These are phyloP conservation scores for Tachysurus vachellii DNA, from an alignment of 2,113 vertebrate genomes.

Conservation along the genomic window DNA sequence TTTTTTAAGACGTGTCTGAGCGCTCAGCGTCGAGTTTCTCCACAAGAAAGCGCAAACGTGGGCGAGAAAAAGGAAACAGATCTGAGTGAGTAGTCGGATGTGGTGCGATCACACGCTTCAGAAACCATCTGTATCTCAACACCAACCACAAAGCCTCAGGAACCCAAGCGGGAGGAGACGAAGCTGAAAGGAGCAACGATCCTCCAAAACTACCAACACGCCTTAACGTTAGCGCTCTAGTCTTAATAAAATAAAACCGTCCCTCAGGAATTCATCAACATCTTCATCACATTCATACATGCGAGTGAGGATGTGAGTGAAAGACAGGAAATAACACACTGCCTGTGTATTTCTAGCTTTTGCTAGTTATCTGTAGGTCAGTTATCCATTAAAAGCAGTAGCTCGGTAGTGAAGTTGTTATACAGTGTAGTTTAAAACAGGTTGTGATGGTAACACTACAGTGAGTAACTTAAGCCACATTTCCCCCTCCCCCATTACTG, in stretches of 20 bases:
- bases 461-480: not conserved
- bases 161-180: not conserved
- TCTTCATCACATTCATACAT: not conserved
- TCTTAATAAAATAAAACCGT: not conserved
- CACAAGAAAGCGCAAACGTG: conserved; percentile 14
- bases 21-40: not conserved
- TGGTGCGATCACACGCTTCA: conserved; percentile 47
- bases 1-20: not conserved
- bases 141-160: conserved; percentile 54
- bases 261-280: not conserved
- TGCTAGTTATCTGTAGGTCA: not conserved
- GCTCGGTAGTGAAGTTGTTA: not conserved
- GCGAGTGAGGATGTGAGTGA: not conserved
- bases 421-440: not conserved
- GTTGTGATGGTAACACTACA: not conserved
- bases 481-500: not conserved
- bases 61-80: conserved; percentile 16
- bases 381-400: not conserved
- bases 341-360: not conserved
- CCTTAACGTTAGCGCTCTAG: not conserved
- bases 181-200: not conserved
- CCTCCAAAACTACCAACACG: not conserved
- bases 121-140: conserved; percentile 50
- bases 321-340: not conserved
- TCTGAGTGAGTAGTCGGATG: conserved; percentile 59